Evolutionary conservation across 2,888 invertebrate genomes (phyloP).

Genomic region (Isotomurus palustris): DNA sequence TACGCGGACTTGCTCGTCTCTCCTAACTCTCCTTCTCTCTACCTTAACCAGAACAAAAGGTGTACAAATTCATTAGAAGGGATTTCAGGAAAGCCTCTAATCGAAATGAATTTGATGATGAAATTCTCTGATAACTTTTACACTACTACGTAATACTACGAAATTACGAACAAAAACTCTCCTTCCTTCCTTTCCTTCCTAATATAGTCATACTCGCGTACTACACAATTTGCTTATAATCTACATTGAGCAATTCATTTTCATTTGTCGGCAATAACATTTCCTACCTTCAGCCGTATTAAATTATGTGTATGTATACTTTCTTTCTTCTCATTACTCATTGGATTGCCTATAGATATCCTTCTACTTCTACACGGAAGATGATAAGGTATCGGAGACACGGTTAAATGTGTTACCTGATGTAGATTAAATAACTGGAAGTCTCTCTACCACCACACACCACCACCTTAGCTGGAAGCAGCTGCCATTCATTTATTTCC

Average conservation of each 20-base stretch:
- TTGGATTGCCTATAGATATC: no score
- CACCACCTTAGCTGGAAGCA: not conserved
- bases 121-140: slow-evolving; percentile 1
- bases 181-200: not conserved
- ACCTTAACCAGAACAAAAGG: no score
- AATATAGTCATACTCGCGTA: no score
- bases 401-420: slow-evolving; percentile 3
- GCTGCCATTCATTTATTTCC: slow-evolving; percentile 2
- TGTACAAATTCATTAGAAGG: slow-evolving; percentile 1
- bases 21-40: no score
- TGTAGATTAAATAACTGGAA: not conserved
- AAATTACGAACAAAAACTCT: not conserved
- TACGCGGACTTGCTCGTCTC: no score
- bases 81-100: slow-evolving; percentile 2
- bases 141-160: not conserved
- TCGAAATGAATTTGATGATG: not conserved
- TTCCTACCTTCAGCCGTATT: no score
- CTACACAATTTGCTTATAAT: no score
- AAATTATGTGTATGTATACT: no score
- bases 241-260: no score
- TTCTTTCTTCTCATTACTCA: no score
- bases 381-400: not conserved
- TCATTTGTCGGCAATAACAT: no score
- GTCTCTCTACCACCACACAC: not conserved
- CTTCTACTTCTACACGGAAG: not conserved